Percentiles rank a stretch among this genome's conserved stretches.
phyloP scores from a whole-genome alignment of 2,888 invertebrate species.

The Caenorhabditis zanzibari region DNA sequence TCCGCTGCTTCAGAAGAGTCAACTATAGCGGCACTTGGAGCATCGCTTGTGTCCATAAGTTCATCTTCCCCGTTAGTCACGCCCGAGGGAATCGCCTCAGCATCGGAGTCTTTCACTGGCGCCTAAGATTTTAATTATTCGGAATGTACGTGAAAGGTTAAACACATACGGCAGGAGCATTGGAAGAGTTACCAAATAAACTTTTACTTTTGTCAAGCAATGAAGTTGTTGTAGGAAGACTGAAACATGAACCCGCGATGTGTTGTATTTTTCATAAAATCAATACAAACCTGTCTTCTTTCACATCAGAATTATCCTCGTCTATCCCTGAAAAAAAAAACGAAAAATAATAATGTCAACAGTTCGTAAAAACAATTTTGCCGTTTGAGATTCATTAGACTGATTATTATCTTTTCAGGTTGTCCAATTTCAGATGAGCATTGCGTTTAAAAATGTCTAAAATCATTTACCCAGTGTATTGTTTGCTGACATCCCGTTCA shows the following conservation, averaged over 20 bases:
- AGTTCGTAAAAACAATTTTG: neutral
- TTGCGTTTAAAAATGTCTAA: neutral
- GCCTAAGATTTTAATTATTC: neutral
- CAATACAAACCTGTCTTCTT: conserved; percentile 26
- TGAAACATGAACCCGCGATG: conserved; percentile 23
- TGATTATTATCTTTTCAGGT: too few relatives aligned
- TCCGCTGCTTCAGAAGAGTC: conserved; percentile 9
- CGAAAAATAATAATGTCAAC: too few relatives aligned
- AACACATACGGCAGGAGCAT: conserved; percentile 8
- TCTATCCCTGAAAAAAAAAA: conserved; percentile 26
- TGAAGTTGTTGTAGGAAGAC: conserved; percentile 30
- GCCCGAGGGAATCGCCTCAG: neutral
- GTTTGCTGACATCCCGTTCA: conserved; percentile 25
- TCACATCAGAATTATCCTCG: conserved; percentile 11
- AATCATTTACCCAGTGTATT: conserved; percentile 40
- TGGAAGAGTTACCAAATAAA: conserved; percentile 64
- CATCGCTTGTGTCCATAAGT: conserved; percentile 2
- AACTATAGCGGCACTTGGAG: neutral
- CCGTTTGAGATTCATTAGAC: neutral
- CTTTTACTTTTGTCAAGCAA: conserved; percentile 62
- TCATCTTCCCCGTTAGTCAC: neutral
- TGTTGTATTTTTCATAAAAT: too few relatives aligned
- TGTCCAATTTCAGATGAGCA: too few relatives aligned
- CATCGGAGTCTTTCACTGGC: neutral
- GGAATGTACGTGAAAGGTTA: neutral